Evolutionary conservation across 2,888 invertebrate genomes (phyloP).

Genomic region (Sceliomorpha sp.): DNA sequence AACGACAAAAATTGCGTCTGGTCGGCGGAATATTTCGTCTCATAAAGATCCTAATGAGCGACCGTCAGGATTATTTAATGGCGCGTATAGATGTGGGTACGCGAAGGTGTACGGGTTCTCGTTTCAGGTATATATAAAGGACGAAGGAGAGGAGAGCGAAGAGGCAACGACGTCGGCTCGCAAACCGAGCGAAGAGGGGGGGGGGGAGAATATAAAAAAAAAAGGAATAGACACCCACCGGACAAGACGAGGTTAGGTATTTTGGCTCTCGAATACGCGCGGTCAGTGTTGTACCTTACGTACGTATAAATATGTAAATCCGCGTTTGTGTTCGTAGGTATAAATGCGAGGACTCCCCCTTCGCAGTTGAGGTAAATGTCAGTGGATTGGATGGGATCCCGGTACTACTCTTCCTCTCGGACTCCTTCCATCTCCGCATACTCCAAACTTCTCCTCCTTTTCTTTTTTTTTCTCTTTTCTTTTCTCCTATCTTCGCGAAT

Average conservation of each 20-base stretch:
- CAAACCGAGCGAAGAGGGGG: no score
- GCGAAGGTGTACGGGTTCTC: slow-evolving; percentile 55
- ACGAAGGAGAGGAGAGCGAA: slow-evolving; percentile 21
- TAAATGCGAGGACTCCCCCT: slow-evolving; percentile 8
- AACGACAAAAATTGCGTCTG: slow-evolving; percentile 68
- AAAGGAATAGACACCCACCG: slow-evolving; percentile 29
- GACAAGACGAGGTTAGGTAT: slow-evolving; percentile 39
- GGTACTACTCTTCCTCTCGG: slow-evolving; percentile 23
- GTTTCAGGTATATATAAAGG: slow-evolving; percentile 68
- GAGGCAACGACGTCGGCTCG: no score
- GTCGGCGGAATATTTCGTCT: slow-evolving; percentile 70
- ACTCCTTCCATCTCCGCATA: slow-evolving; percentile 23
- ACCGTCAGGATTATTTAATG: slow-evolving; percentile 75
- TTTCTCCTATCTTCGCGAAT: slow-evolving; percentile 6
- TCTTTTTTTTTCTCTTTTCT: slow-evolving; percentile 20
- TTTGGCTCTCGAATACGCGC: slow-evolving; percentile 60
- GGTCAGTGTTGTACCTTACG: slow-evolving; percentile 12
- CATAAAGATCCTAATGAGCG: slow-evolving; percentile 77
- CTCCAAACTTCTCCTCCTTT: no score
- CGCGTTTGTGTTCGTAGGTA: slow-evolving; percentile 7
- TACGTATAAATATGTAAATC: slow-evolving; percentile 1
- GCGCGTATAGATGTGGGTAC: slow-evolving; percentile 65
- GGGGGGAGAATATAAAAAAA: no score
- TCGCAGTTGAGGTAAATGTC: slow-evolving; percentile 32
- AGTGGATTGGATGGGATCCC: slow-evolving; percentile 28